Conservation (phyloP, 2,888 invertebrate genomes). For the Pandemis heparana region DNA sequence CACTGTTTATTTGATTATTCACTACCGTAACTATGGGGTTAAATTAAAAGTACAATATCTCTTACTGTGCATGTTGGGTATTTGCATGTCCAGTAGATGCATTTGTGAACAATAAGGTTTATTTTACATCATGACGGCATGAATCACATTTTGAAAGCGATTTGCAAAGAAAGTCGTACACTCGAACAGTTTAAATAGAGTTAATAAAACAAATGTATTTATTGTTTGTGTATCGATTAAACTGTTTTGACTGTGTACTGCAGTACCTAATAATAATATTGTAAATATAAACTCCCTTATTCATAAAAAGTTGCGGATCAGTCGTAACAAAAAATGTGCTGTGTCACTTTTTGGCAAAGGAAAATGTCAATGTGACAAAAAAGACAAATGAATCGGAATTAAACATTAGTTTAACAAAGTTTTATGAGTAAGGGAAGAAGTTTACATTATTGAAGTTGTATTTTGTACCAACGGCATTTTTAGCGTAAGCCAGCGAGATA, state of each 20-base stretch:
- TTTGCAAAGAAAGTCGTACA: not conserved
- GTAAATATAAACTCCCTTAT: not conserved
- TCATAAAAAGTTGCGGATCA: too few species aligned
- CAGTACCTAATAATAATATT: not conserved
- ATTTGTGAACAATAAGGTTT: not conserved
- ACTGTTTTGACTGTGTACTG: not conserved
- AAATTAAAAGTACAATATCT: not conserved
- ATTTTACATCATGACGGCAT: not conserved
- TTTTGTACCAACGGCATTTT: not conserved
- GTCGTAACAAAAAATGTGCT: too few species aligned
- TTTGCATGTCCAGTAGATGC: not conserved
- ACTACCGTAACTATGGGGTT: not conserved
- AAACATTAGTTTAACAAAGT: too few species aligned
- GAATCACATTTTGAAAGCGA: not conserved
- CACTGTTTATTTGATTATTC: not conserved
- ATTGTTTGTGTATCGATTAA: not conserved
- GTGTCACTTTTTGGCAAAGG: too few species aligned
- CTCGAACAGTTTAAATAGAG: not conserved
- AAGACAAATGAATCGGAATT: too few species aligned
- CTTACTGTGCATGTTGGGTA: slow-evolving; percentile 4
- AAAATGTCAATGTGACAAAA: too few species aligned
- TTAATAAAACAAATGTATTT: too few species aligned
- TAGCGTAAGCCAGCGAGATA: not conserved
- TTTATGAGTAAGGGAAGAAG: not conserved
- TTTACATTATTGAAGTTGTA: not conserved